These are phyloP conservation scores for Disparrhopalites patrizii DNA, from an alignment of 2,888 invertebrate genomes.

Conservation along the genomic window DNA sequence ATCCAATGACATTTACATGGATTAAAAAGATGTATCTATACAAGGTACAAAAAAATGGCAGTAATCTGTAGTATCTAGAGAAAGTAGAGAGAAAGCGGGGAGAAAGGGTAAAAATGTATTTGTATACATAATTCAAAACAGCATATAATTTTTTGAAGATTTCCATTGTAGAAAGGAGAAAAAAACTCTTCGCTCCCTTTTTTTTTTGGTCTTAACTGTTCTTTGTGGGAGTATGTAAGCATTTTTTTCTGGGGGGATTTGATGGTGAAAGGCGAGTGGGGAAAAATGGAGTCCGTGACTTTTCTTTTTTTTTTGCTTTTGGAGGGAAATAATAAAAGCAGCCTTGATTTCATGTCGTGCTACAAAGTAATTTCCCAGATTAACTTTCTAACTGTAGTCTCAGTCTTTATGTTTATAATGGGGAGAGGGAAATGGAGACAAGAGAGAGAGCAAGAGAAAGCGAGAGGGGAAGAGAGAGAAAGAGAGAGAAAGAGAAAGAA, in stretches of 20 bases:
- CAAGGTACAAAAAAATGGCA: too few species aligned
- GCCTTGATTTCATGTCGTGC: constrained; percentile 40
- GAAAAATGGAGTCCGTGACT: constrained; percentile 13
- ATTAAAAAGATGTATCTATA: too few species aligned
- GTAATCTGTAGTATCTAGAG: too few species aligned
- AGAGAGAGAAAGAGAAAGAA: too few species aligned
- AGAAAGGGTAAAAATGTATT: too few species aligned
- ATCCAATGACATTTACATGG: too few species aligned
- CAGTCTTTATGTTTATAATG: background rate
- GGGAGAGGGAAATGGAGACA: background rate
- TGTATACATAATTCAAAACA: too few species aligned
- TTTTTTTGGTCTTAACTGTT: background rate
- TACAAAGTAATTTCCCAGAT: constrained; percentile 42
- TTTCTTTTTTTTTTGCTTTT: too few species aligned
- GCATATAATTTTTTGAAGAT: too few species aligned
- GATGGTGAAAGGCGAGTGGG: background rate
- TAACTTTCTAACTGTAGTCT: constrained; percentile 34
- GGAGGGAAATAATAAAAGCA: constrained; percentile 14
- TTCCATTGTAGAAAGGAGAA: background rate
- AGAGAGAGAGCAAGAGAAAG: background rate
- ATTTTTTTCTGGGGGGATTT: background rate
- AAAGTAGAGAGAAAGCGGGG: too few species aligned
- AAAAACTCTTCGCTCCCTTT: background rate
- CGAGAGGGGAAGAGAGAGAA: background rate
- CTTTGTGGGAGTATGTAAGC: background rate